Evolutionary conservation across 1,140 invertebrate genomes (phyloP).

Genomic region (Chrysomallon squamiferum): DNA sequence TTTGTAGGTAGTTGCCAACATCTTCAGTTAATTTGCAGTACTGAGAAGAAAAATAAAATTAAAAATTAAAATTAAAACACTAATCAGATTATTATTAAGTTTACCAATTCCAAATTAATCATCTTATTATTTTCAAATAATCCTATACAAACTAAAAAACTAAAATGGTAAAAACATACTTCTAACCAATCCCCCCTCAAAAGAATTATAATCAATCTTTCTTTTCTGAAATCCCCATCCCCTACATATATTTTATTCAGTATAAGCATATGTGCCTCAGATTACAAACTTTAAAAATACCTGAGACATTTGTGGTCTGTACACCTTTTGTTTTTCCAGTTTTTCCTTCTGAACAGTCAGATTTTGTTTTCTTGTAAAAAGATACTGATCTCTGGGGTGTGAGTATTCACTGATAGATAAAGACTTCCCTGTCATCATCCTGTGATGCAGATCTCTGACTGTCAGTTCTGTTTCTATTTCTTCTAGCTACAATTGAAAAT

Average conservation of each 20-base stretch:
- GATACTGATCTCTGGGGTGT: conserved; percentile 38
- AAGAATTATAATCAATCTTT: too few species aligned
- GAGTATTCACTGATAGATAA: conserved; percentile 11
- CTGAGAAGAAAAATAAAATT: conserved; percentile 27
- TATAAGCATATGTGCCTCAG: too few species aligned
- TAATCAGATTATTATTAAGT: too few species aligned
- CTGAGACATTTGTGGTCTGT: conserved; percentile 48
- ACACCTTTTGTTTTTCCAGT: conserved; percentile 35
- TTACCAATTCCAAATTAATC: too few species aligned
- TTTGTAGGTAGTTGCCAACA: conserved; percentile 37
- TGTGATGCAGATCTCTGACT: conserved; percentile 27
- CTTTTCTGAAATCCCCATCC: too few species aligned
- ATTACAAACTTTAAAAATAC: too few species aligned
- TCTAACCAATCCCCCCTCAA: too few species aligned
- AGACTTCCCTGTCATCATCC: conserved; percentile 28
- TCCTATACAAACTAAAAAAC: too few species aligned
- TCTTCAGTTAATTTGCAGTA: conserved; percentile 37
- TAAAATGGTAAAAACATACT: too few species aligned
- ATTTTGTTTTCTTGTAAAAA: conserved; percentile 20
- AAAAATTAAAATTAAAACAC: not conserved
- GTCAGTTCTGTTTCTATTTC: conserved; percentile 35
- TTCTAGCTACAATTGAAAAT: conserved; percentile 16
- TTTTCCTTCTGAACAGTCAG: conserved; percentile 25
- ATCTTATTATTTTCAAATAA: too few species aligned
- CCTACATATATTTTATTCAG: too few species aligned